Conservation (phyloP, 1,140 invertebrate genomes). For the Luehdorfia chinensis region DNA sequence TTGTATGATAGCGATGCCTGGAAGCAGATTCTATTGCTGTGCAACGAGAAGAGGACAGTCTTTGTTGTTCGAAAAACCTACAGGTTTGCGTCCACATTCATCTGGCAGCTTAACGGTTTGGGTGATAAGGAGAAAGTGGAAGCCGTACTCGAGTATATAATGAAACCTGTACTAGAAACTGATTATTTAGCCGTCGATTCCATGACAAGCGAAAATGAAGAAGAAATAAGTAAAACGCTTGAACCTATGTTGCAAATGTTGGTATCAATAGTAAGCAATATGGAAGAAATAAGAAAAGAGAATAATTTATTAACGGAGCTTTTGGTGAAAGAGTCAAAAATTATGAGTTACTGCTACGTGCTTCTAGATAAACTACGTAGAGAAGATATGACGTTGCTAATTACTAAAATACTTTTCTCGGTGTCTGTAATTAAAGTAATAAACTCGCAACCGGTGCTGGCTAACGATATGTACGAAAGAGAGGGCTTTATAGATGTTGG, state of each 20-base stretch:
- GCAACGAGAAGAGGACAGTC: slow-evolving; percentile 51
- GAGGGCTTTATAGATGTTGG: slow-evolving; percentile 52
- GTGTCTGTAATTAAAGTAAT: slow-evolving; percentile 44
- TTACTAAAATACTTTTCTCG: slow-evolving; percentile 48
- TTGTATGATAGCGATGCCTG: slow-evolving; percentile 48
- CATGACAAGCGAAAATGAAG: slow-evolving; percentile 50
- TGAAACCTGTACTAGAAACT: slow-evolving; percentile 38
- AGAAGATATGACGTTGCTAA: slow-evolving; percentile 36
- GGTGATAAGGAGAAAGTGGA: slow-evolving; percentile 37
- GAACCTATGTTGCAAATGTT: slow-evolving; percentile 56
- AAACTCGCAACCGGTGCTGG: slow-evolving; percentile 32
- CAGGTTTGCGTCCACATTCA: slow-evolving; percentile 51
- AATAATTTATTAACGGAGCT: slow-evolving; percentile 38
- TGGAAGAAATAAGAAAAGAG: slow-evolving; percentile 30
- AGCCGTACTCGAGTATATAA: slow-evolving; percentile 37
- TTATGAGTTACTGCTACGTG: slow-evolving; percentile 36
- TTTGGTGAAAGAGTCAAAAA: slow-evolving; percentile 38
- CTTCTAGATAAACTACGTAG: slow-evolving; percentile 40
- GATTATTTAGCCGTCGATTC: slow-evolving; percentile 40
- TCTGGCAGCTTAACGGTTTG: slow-evolving; percentile 56
- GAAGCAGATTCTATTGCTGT: slow-evolving; percentile 52
- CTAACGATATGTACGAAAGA: slow-evolving; percentile 30
- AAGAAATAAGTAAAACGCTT: slow-evolving; percentile 39
- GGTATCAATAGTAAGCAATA: slow-evolving; percentile 35
- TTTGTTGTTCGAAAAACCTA: slow-evolving; percentile 58